Conservation (phyloP, 2,113 vertebrate species). For the Epinephelus moara region DNA sequence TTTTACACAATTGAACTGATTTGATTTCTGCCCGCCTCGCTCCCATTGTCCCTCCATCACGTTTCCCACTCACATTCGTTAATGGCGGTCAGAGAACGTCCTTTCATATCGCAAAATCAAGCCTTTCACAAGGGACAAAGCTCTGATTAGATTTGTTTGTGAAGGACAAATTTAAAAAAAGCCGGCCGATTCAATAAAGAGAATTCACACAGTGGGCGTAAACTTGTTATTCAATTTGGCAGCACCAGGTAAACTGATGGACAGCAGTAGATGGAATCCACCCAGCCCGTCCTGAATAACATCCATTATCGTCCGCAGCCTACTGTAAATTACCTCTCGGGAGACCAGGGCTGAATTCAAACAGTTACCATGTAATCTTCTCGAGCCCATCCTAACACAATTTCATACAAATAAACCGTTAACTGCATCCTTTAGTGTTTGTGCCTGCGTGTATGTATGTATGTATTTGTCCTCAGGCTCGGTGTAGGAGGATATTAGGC, state of each 20-base stretch:
- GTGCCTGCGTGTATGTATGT: slow-evolving; percentile 20
- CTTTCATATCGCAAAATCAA: slow-evolving; percentile 12
- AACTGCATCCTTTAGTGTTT: neutral
- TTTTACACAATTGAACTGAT: neutral
- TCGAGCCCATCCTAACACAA: slow-evolving; percentile 13
- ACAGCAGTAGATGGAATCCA: slow-evolving; percentile 29
- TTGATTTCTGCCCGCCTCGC: slow-evolving; percentile 5
- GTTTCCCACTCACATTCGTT: slow-evolving; percentile 13
- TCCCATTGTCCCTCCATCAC: slow-evolving; percentile 4
- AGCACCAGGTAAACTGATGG: slow-evolving; percentile 28
- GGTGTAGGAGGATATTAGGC: slow-evolving; percentile 54
- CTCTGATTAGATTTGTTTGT: slow-evolving; percentile 59
- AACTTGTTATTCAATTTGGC: slow-evolving; percentile 45
- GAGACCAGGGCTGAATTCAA: slow-evolving; percentile 29
- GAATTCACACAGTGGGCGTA: slow-evolving; percentile 45
- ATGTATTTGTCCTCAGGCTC: slow-evolving; percentile 44
- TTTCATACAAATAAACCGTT: slow-evolving; percentile 31
- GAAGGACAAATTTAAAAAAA: slow-evolving; percentile 23
- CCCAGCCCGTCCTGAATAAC: slow-evolving; percentile 17
- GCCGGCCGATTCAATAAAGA: slow-evolving; percentile 42
- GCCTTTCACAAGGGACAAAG: slow-evolving; percentile 18
- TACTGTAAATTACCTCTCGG: slow-evolving; percentile 27
- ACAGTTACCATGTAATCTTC: slow-evolving; percentile 47
- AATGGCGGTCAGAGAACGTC: neutral
- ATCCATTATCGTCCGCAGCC: slow-evolving; percentile 35